Base-by-base conservation (phyloP, 2,888 invertebrate species). In the Clivina fossor region DNA sequence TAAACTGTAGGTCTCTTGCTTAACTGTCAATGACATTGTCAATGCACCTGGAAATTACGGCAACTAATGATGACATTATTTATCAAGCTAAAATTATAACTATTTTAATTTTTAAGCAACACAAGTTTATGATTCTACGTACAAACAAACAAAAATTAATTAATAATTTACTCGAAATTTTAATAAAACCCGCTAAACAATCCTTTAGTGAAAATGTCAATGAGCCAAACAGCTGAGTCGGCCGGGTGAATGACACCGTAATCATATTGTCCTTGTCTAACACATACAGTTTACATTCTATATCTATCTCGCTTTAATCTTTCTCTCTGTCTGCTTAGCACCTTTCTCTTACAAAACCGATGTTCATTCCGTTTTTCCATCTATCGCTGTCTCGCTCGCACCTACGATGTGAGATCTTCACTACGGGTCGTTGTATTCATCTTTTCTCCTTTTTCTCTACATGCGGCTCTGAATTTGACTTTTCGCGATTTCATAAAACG, bases 191-290 rank as follows among this genome's bases (percentile, higher is more conserved):
- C 35, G 11, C 11, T 46, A n/a, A 19, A 8, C 33, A 11, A 48
- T 48, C 48, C 48, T 26, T 24, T 16, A 11, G n/a, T 9, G 20
- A n/a, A 16, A 26, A 37, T 11, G 13, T 49, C 49, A 38, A 40
- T 13, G 15, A 20, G 26, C 28, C 40, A 65, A 68, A 67, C 68
- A 69, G 68, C 68, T 67, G 68, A 68, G 67, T 61, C 61, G 62
- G 58, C 64, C 67, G 68, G 68, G 68, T 69, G 68, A 69, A 69
- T 66, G 69, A 68, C 69, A 64, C 59, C 49, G 43, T 11, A 16
- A 11, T 2, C 30, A 11, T 11, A 4, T 30, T 13, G 4, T 15
- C 28, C 15, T 22, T 49, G 38, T 26, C 30, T 48, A n/a, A 3
- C n/a, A 24, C 24, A 1, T n/a, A 24, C 16, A 8, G 7, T n/a